Conservation (phyloP, 2,113 vertebrate species). For the Aix galericulata region DNA sequence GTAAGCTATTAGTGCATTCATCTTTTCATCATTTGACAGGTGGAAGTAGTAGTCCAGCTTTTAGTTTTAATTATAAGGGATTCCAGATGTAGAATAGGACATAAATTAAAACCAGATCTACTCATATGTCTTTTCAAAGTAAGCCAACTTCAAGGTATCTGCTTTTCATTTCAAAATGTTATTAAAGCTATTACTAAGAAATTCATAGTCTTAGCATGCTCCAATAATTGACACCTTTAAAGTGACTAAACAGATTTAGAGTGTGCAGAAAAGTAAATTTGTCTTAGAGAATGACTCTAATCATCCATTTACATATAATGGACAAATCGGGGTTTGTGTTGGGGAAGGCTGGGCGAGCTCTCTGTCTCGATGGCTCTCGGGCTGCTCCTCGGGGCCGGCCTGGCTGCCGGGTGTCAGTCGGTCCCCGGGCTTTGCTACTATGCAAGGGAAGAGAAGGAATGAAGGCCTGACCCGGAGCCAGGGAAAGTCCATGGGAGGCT, state of each 20-base stretch:
- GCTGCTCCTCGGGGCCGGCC: neutral
- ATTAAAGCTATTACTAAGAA: constrained; percentile 98
- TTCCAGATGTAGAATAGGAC: constrained; percentile 97
- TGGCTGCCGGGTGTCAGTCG: neutral
- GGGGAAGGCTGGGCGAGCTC: constrained; percentile 25
- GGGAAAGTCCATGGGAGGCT: constrained; percentile 25
- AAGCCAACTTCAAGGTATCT: constrained; percentile 95
- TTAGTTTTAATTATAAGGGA: constrained; percentile 99
- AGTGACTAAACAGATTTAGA: constrained; percentile 98
- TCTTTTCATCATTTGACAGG: constrained; percentile 99
- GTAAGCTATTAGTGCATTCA: constrained; percentile 97
- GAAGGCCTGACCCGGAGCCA: neutral
- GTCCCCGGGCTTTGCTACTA: neutral
- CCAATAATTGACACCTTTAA: constrained; percentile 99
- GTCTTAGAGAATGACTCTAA: constrained; percentile 94
- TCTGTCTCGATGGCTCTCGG: neutral
- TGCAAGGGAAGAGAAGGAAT: neutral
- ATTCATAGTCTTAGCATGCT: constrained; percentile 91
- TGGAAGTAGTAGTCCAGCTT: constrained; percentile 98
- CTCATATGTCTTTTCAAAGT: constrained; percentile 97
- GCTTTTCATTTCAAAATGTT: constrained; percentile 99
- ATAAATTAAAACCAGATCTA: constrained; percentile 98
- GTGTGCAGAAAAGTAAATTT: constrained; percentile 97
- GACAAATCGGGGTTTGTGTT: constrained; percentile 74
- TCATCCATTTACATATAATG: constrained; percentile 89